These are phyloP conservation scores for Tiphia femorata DNA, from an alignment of 2,888 invertebrate genomes.

Conservation along the genomic window DNA sequence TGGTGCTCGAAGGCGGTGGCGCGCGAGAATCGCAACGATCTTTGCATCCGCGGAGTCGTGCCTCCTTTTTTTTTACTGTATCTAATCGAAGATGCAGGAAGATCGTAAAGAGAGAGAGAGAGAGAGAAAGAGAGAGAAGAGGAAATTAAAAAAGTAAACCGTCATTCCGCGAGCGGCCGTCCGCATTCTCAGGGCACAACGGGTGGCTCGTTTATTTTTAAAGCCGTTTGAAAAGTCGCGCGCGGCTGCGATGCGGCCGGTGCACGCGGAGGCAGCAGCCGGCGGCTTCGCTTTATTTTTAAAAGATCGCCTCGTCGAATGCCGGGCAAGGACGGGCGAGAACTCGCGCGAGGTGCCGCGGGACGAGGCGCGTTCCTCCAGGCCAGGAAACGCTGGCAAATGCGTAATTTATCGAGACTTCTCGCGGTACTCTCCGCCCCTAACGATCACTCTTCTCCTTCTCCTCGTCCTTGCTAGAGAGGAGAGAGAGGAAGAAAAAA, in stretches of 20 bases:
- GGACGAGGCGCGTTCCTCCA: too few relatives aligned
- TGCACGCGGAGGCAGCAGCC: too few relatives aligned
- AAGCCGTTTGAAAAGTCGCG: too few relatives aligned
- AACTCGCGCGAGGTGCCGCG: conserved; percentile 17
- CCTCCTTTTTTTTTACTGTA: conserved; percentile 5
- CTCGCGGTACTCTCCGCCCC: conserved; percentile 2
- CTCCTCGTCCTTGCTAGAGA: too few relatives aligned
- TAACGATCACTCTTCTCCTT: conserved; percentile 23
- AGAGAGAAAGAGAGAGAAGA: not conserved
- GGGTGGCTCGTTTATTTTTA: too few relatives aligned
- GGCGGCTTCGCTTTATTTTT: not conserved
- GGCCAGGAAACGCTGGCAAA: conserved; percentile 32
- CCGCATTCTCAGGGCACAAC: too few relatives aligned
- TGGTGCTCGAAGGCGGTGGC: too few relatives aligned
- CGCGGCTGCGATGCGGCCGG: too few relatives aligned
- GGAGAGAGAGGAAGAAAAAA: not conserved
- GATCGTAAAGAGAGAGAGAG: not conserved
- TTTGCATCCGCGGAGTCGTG: not conserved
- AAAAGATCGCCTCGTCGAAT: not conserved
- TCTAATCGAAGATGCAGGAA: too few relatives aligned
- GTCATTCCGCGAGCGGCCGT: too few relatives aligned
- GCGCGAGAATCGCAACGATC: too few relatives aligned
- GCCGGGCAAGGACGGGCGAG: conserved; percentile 26
- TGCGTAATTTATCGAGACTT: conserved; percentile 35
- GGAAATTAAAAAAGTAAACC: too few relatives aligned